These are phyloP conservation scores for Harpalus rubripes DNA, from an alignment of 2,888 invertebrate genomes.

Conservation along the genomic window DNA sequence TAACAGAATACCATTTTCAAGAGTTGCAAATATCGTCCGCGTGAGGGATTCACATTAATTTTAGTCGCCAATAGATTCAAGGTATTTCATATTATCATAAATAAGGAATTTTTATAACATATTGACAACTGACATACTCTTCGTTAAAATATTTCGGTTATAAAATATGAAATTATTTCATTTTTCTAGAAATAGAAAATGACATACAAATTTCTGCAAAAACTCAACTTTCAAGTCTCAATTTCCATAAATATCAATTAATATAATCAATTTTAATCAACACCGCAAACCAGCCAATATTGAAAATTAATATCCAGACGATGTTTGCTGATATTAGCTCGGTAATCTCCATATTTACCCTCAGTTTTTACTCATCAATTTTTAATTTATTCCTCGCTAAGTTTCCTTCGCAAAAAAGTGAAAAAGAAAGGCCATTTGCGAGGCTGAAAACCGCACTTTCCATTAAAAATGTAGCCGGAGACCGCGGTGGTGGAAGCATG, in stretches of 20 bases:
- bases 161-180: no score
- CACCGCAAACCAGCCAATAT: not conserved
- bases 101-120: no score
- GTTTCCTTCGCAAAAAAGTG: conserved; percentile 33
- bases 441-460: conserved; percentile 52
- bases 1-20: no score
- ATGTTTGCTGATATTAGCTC: conserved; percentile 7
- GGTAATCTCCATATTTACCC: conserved; percentile 23
- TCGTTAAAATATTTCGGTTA: no score
- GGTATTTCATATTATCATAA: no score
- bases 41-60: no score
- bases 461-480: conserved; percentile 55
- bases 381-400: conserved; percentile 52
- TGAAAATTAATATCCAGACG: not conserved
- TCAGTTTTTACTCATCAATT: conserved; percentile 39
- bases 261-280: conserved; percentile 1
- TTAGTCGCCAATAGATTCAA: no score
- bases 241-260: not conserved
- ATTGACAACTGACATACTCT: no score
- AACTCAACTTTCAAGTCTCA: not conserved
- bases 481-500: not conserved
- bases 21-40: no score
- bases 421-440: conserved; percentile 54
- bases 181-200: no score
- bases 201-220: no score